Conservation (phyloP, 2,797 vertebrate species). For the Phataginus tetradactyla region DNA sequence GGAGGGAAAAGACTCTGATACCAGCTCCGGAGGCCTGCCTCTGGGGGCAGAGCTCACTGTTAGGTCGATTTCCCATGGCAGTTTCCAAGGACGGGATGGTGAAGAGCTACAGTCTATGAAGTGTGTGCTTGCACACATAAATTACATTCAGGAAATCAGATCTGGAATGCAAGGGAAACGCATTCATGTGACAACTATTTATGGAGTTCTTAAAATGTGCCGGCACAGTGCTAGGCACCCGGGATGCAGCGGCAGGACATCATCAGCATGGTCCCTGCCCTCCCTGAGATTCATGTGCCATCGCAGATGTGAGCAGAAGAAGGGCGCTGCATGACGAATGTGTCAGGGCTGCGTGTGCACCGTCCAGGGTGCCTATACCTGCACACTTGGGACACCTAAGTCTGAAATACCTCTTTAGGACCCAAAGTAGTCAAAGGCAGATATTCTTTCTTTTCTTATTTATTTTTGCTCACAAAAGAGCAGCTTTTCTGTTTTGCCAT, state of each 20-base stretch:
- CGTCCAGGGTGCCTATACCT: too few relatives aligned
- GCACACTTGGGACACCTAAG: background rate
- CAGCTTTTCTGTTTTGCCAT: background rate
- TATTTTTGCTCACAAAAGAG: background rate
- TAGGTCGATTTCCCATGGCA: background rate
- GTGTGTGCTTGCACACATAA: background rate
- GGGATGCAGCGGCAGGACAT: background rate
- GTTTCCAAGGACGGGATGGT: background rate
- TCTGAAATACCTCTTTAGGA: background rate
- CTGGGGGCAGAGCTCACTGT: background rate
- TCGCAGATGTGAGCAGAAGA: too few relatives aligned
- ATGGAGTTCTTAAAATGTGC: background rate
- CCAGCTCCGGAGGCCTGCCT: background rate
- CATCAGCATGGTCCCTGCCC: background rate
- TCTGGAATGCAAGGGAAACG: background rate
- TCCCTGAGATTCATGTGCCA: accelerated
- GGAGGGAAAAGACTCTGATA: too few relatives aligned
- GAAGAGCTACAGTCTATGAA: background rate
- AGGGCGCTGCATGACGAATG: background rate
- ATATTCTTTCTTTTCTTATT: background rate
- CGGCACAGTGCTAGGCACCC: background rate
- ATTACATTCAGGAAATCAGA: background rate
- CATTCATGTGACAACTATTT: background rate
- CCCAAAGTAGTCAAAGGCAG: background rate
- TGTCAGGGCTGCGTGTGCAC: accelerated